These are phyloP conservation scores for Paguma larvata DNA, from an alignment of 2,797 vertebrate genomes.

Conservation along the genomic window DNA sequence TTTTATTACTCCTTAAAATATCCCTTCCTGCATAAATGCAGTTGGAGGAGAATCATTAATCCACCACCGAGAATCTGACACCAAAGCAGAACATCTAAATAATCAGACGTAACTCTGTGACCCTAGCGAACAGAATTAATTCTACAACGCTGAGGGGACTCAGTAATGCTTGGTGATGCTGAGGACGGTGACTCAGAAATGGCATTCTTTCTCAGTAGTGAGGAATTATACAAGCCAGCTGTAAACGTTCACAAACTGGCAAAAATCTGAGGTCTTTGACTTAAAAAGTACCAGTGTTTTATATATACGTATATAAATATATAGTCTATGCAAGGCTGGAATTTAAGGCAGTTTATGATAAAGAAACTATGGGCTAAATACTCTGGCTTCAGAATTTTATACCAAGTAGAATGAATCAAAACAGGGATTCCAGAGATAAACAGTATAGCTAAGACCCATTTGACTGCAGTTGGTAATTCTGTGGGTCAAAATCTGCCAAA, in stretches of 20 bases:
- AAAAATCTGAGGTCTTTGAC: not conserved
- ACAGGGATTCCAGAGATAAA: not conserved
- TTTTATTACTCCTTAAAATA: not conserved
- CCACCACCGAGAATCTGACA: not conserved
- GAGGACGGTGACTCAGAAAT: not conserved
- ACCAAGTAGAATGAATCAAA: not conserved
- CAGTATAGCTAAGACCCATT: not conserved
- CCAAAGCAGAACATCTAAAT: not conserved
- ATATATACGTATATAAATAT: not conserved
- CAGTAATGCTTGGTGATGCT: not conserved
- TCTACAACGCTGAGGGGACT: not conserved
- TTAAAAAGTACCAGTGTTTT: not conserved
- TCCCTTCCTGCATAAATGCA: not conserved
- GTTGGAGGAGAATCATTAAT: not conserved
- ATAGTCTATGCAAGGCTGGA: too few species aligned
- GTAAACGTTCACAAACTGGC: not conserved
- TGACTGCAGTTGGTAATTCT: not conserved
- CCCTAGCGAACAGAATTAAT: not conserved
- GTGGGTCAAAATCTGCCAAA: not conserved
- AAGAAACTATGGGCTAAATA: not conserved
- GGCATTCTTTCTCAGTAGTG: not conserved
- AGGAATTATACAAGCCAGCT: not conserved
- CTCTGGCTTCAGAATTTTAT: not conserved
- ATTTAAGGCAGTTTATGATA: too few species aligned
- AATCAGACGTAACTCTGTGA: not conserved